These are phyloP conservation scores for Oriolus oriolus DNA, from an alignment of 2,113 vertebrate genomes.

Conservation along the genomic window DNA sequence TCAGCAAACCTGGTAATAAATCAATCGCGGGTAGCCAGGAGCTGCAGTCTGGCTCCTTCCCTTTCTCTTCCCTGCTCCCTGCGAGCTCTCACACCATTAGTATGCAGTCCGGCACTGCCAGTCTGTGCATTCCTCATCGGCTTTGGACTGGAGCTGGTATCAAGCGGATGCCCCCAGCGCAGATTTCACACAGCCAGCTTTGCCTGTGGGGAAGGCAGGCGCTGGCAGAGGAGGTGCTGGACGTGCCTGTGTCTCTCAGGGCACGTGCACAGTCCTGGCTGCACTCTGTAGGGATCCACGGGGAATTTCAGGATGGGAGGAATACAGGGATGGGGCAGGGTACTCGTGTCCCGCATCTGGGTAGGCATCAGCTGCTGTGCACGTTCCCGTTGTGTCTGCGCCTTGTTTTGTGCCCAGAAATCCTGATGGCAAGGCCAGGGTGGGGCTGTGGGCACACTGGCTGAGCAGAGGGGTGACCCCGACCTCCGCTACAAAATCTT, in stretches of 20 bases:
- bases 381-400: not conserved
- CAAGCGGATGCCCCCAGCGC: conserved; percentile 18
- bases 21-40: conserved; percentile 68
- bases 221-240: not conserved
- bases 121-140: conserved; percentile 18
- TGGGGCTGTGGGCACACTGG: not conserved
- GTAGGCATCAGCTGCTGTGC: not conserved
- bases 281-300: accelerated
- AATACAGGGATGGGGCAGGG: not conserved
- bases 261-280: accelerated
- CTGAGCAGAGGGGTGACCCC: not conserved
- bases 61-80: conserved; percentile 27
- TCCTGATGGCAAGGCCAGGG: not conserved
- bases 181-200: not conserved
- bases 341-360: accelerated
- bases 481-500: not conserved
- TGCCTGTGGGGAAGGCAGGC: not conserved
- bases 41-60: conserved; percentile 63
- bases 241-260: not conserved
- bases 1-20: conserved; percentile 71
- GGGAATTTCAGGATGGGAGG: not conserved
- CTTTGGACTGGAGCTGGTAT: conserved; percentile 45
- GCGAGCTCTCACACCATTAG: conserved; percentile 41
- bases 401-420: not conserved
- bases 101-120: conserved; percentile 41